A percentile compares a stretch with the other conserved stretches of the same genome.
These are phyloP conservation scores for Dolichotis patagonum DNA, from an alignment of 2,113 vertebrate genomes.

Conservation along the genomic window DNA sequence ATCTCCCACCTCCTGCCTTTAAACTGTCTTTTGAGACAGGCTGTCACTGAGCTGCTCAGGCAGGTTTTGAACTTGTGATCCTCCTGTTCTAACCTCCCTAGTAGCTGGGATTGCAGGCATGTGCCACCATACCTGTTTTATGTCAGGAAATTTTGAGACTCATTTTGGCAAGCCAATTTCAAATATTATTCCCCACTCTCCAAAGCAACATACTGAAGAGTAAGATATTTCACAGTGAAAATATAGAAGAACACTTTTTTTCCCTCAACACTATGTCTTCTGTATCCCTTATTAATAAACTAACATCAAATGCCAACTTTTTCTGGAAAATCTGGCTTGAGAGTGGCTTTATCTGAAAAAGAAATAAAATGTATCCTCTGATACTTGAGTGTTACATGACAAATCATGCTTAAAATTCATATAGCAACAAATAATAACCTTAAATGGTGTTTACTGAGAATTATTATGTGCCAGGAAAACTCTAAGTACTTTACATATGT, in stretches of 20 bases:
- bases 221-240: background rate
- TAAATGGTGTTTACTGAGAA: conserved; percentile 47
- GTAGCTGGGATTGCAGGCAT: background rate
- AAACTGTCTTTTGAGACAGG: background rate
- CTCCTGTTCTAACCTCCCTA: background rate
- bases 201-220: background rate
- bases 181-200: conserved; percentile 44
- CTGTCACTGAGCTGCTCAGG: background rate
- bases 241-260: background rate
- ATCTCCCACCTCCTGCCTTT: background rate
- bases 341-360: conserved; percentile 17
- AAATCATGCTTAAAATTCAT: conserved; percentile 23
- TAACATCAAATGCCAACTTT: conserved; percentile 25
- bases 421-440: background rate
- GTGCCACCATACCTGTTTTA: background rate
- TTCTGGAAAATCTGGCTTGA: conserved; percentile 19
- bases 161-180: conserved; percentile 12
- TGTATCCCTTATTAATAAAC: conserved; percentile 11
- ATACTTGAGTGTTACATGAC: background rate
- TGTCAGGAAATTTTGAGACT: conserved; percentile 14
- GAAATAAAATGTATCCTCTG: background rate
- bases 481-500: background rate
- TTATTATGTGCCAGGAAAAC: conserved; percentile 1
- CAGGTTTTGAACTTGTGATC: background rate
- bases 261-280: background rate